These are phyloP conservation scores for Rallus crepitans DNA, from an alignment of 2,797 vertebrate species.

Conservation along the genomic window DNA sequence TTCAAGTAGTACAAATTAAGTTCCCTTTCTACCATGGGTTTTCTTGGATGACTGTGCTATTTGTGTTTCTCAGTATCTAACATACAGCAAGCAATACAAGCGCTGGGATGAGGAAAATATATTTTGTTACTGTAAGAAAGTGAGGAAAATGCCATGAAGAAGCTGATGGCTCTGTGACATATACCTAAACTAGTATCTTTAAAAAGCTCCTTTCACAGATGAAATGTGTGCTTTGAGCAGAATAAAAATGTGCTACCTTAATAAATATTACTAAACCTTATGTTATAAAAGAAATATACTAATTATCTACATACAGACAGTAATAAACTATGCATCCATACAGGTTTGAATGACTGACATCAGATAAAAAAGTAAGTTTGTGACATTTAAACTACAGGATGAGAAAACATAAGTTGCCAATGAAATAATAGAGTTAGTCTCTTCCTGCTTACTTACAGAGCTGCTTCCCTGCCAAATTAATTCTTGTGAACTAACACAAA, in stretches of 20 bases:
- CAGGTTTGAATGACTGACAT: neutral
- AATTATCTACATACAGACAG: neutral
- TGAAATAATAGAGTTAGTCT: neutral
- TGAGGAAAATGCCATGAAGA: neutral
- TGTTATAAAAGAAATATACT: neutral
- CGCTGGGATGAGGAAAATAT: neutral
- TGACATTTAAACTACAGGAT: neutral
- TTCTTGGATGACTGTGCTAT: neutral
- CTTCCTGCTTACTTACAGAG: neutral
- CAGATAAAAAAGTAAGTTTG: neutral
- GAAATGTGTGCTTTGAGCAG: neutral
- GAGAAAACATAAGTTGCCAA: neutral
- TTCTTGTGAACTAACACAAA: neutral
- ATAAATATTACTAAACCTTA: neutral
- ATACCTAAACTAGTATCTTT: neutral
- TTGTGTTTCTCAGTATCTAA: neutral
- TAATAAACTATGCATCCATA: neutral
- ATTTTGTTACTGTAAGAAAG: neutral
- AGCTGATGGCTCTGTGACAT: neutral
- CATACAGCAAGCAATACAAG: neutral
- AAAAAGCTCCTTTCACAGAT: neutral
- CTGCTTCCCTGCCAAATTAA: neutral
- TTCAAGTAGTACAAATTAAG: neutral
- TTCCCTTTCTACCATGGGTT: neutral
- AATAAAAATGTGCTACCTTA: neutral